Evolutionary conservation across 2,797 vertebrate genomes (phyloP).

Genomic region (Rhadinocentrus ornatus): DNA sequence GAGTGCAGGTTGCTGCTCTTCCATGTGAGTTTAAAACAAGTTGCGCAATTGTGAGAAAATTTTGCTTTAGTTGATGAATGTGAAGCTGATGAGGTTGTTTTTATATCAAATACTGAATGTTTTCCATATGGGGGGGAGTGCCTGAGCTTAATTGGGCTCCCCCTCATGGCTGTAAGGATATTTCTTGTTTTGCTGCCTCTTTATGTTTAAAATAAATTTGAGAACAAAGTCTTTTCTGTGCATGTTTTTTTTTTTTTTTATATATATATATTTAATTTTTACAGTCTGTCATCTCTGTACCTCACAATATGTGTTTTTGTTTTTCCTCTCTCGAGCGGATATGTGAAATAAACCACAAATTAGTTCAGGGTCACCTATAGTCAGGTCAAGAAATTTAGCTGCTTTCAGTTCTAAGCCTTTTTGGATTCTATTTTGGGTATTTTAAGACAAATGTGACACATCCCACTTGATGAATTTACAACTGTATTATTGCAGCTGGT

Average conservation of each 20-base stretch:
- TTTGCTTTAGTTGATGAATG: not conserved
- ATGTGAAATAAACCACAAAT: not conserved
- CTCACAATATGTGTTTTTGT: not conserved
- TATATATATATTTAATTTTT: not conserved
- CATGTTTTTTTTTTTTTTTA: not conserved
- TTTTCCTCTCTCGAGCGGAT: not conserved
- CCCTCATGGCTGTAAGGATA: not conserved
- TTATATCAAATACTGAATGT: not conserved
- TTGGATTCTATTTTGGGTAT: not conserved
- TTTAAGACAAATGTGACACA: not conserved
- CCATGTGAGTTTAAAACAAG: not conserved
- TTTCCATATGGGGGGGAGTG: not conserved
- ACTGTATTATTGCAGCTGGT: not conserved
- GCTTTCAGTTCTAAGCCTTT: not conserved
- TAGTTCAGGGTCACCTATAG: not conserved
- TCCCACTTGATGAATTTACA: not conserved
- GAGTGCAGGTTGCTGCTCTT: not conserved
- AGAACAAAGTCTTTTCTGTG: not conserved
- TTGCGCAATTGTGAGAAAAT: not conserved
- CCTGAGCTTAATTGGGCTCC: not conserved
- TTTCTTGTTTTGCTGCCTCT: not conserved
- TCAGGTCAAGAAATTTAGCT: not conserved
- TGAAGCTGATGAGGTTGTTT: not conserved
- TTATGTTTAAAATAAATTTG: not conserved
- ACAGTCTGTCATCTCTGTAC: not conserved